Evolutionary conservation across 2,113 vertebrate genomes (phyloP).

Genomic region (Pangasianodon gigas): DNA sequence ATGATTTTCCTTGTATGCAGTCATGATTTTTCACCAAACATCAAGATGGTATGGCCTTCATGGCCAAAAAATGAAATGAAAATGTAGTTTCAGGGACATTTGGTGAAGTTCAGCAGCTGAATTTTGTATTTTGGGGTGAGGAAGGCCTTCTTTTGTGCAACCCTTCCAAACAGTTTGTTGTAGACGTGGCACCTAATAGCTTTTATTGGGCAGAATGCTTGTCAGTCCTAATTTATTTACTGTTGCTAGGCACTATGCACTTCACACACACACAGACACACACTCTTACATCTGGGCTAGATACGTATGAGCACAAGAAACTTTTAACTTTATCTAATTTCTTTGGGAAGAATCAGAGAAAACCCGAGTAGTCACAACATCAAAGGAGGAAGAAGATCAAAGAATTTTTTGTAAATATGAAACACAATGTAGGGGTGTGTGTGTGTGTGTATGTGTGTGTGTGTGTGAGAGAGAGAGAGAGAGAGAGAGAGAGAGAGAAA

Average conservation of each 20-base stretch:
- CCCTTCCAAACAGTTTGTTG: neutral
- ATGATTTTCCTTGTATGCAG: neutral
- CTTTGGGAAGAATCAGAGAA: neutral
- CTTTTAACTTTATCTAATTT: constrained; percentile 1
- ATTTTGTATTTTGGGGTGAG: neutral
- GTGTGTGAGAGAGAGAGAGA: neutral
- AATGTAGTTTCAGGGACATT: neutral
- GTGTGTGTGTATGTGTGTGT: constrained; percentile 57
- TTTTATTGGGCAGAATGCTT: neutral
- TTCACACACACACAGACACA: neutral
- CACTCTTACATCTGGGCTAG: neutral
- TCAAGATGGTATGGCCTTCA: neutral
- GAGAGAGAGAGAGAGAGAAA: neutral
- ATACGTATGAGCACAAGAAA: constrained; percentile 11
- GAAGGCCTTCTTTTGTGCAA: neutral
- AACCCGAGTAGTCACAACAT: neutral
- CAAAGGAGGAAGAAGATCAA: constrained; percentile 18
- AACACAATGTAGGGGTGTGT: constrained; percentile 18
- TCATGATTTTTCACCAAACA: neutral
- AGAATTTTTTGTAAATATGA: neutral
- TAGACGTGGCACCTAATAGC: neutral
- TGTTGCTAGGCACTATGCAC: neutral
- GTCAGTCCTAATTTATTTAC: neutral
- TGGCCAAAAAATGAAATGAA: neutral
- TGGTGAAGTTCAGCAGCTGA: neutral